phyloP scores from a whole-genome alignment of 2,888 invertebrate species.

The Hirtodrosophila trivittata region DNA sequence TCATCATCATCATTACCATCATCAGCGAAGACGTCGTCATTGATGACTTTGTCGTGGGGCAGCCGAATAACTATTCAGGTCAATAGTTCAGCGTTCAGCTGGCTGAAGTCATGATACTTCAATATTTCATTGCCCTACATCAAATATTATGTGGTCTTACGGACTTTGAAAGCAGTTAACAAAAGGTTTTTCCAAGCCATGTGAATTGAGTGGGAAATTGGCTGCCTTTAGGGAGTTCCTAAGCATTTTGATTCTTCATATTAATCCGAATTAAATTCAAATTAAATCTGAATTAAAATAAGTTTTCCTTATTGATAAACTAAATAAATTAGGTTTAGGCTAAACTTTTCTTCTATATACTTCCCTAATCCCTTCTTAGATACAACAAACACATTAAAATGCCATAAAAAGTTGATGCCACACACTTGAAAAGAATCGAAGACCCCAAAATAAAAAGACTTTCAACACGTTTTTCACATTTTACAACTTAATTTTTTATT shows the following conservation, averaged over 20 bases:
- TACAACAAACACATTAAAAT: conserved; percentile 21
- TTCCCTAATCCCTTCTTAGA: background rate
- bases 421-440: conserved; percentile 20
- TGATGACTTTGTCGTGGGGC: conserved; percentile 67
- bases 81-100: conserved; percentile 66
- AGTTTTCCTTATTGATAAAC: conserved; percentile 10
- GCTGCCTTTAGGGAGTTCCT: too few relatives aligned
- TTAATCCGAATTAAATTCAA: too few relatives aligned
- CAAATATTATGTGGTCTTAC: conserved; percentile 10
- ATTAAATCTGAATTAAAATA: too few relatives aligned
- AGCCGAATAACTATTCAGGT: conserved; percentile 63
- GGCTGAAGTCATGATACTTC: conserved; percentile 49
- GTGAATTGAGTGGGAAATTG: background rate
- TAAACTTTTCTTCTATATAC: conserved; percentile 19
- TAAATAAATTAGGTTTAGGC: conserved; percentile 23
- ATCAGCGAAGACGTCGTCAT: conserved; percentile 19
- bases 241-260: too few relatives aligned
- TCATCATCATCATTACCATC: conserved; percentile 51
- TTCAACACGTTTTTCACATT: conserved; percentile 71
- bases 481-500: conserved; percentile 75
- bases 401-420: conserved; percentile 46
- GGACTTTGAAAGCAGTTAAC: background rate
- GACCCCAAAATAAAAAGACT: conserved; percentile 45
- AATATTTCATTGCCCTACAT: conserved; percentile 49
- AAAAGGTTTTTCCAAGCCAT: background rate